Evolutionary conservation across 2,888 invertebrate genomes (phyloP), one percentile per base, ranked within the genome.

Genomic region (Fabriciana adippe): DNA sequence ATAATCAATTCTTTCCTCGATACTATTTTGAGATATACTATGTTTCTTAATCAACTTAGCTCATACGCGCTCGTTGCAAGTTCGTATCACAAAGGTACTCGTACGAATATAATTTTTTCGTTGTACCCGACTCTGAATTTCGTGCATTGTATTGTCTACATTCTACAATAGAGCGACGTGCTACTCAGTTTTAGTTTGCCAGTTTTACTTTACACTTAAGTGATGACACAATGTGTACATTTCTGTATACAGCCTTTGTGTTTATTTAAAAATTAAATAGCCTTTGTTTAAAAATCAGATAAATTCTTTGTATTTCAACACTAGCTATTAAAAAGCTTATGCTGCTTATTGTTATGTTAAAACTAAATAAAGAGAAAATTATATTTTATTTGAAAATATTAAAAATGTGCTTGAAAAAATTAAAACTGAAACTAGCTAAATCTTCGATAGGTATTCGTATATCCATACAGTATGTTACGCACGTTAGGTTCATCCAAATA

Each of bases 181-280:
- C 71, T 66, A 66, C 60, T 65, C 55, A 68, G 59, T 71, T 71
- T 66, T 71, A 63, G 63, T 71, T 66, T 66, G 68, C 47, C 68
- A 64, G 66, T 65, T 70, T 71, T 66, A 68, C 71, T 71, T 71
- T 66, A 68, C 66, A 71, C 66, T 71, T 68, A 71, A 68, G 53
- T 68, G 63, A 71, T 68, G 66, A 63, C 47, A 64, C 50, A 21
- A 54, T 54, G 45, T 26, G 54, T 16, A 26, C 18, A 63, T 59
- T 48, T 59, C 31, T 59, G 48, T 13, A 3, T 41, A 41, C 8
- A 16, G n/a, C 14, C 15, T 48, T 47, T 50, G 47, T n/a, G 14
- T 16, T 55, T 50, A 41, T 41, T 41, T 41, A 41, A 41, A 41
- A 41, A 41, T 41, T 41, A 11, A 41, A 8, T 35, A 35, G n/a